These are phyloP conservation scores for Phortica okadai DNA, from an alignment of 2,888 invertebrate species.

Conservation along the genomic window DNA sequence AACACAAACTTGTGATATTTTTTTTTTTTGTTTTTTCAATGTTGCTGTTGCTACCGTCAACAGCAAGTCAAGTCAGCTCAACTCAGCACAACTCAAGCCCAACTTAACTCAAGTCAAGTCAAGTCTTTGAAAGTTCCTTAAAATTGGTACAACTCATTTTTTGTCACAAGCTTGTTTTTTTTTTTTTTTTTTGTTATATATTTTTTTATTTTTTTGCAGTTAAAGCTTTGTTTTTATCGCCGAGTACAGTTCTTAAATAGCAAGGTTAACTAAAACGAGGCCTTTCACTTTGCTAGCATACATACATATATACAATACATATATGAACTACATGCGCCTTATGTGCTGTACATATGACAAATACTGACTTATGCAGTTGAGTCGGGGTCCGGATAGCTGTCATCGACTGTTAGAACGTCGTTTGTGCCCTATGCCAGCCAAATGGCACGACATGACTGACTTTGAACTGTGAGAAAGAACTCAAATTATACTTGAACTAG, in stretches of 20 bases:
- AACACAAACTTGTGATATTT: conserved; percentile 24
- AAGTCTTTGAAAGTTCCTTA: conserved; percentile 61
- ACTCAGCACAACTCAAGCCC: background rate
- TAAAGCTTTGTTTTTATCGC: conserved; percentile 60
- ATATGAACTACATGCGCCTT: conserved; percentile 35
- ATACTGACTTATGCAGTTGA: background rate
- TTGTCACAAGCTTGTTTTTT: conserved; percentile 45
- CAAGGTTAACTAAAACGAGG: conserved; percentile 50
- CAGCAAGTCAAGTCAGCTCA: background rate
- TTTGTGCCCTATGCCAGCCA: background rate
- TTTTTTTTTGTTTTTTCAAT: background rate
- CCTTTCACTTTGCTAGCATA: conserved; percentile 67
- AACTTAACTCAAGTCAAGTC: background rate
- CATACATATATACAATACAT: conserved; percentile 53
- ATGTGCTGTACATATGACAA: conserved; percentile 37
- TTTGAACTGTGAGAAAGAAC: conserved; percentile 2
- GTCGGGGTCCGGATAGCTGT: background rate
- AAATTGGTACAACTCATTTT: conserved; percentile 57
- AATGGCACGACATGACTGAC: background rate
- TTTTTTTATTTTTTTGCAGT: conserved; percentile 40
- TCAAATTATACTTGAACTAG: background rate
- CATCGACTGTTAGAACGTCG: background rate
- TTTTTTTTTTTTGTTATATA: conserved; percentile 36
- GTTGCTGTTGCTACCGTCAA: background rate
- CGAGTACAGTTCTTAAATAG: conserved; percentile 58